Evolutionary conservation across 2,888 invertebrate species (phyloP), one percentile per base, ranked within the genome.

Genomic region (Lithophane ornitopus): DNA sequence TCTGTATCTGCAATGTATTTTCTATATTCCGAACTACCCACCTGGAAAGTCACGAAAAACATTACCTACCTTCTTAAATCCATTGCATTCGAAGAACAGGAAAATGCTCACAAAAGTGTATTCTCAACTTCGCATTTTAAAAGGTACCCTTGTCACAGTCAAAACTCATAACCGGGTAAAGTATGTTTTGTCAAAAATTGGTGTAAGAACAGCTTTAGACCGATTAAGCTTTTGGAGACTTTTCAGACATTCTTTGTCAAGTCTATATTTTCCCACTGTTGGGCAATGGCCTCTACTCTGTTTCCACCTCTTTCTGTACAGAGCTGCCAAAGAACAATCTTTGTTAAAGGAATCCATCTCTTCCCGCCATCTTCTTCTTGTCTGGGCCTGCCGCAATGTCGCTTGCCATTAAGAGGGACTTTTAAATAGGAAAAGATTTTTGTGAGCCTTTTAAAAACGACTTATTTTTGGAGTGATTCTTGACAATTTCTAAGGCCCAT

Each of bases 61-160:
- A 54, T 54, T 67, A 54, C 54, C 54, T 67, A 54, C 54, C 54
- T 67, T 52, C 34, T 52, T 67, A 34, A 6, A n/a, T 16, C 16
- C n/a, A 54, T 54, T 67, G 54, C 34, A 67, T 54, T 67, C 7
- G 11, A 2, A 54, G 11, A 34, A 34, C 3, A 54, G n/a, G 54
- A 54, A 54, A 67, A 67, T 34, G 34, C n/a, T 34, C 34, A n/a
- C 34, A n/a, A 54, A 67, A 67, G 16, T 9, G 3, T 52, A 34
- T n/a, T n/a, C n/a, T n/a, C 52, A 16, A n/a, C 6, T n/a, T 52
- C 52, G 34, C 34, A 52, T 34, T 54, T 54, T 54, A 16, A n/a
- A 52, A 54, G n/a, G 52, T n/a, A n/a, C 16, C 22, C 28, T 4
- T 52, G 67, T 34, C 11, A 7, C 54, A 54, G 67, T 54, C 54